These are phyloP conservation scores for Oophaga pumilio DNA, from an alignment of 2,113 vertebrate genomes.

Conservation along the genomic window DNA sequence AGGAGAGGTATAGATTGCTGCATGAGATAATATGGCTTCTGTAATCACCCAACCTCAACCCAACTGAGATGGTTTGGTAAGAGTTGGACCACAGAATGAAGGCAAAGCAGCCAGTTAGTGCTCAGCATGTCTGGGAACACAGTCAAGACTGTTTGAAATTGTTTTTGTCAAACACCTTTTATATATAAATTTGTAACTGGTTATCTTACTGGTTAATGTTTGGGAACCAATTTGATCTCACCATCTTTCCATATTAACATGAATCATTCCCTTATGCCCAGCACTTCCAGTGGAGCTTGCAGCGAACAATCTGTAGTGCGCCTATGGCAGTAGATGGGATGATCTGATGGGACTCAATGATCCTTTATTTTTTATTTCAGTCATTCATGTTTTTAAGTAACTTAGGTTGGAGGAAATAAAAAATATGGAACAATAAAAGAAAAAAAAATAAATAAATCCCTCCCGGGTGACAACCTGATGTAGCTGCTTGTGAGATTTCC, in stretches of 20 bases:
- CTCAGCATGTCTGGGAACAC: too few species aligned
- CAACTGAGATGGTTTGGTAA: too few species aligned
- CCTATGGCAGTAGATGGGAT: not conserved
- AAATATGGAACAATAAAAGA: constrained; percentile 61
- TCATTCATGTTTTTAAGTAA: constrained; percentile 75
- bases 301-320: not conserved
- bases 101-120: too few species aligned
- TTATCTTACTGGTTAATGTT: constrained; percentile 80
- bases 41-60: too few species aligned
- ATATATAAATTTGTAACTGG: constrained; percentile 82
- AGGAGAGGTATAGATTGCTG: too few species aligned
- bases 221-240: constrained; percentile 69
- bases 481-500: too few species aligned
- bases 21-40: too few species aligned
- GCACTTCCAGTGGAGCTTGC: constrained; percentile 5
- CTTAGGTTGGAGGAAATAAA: constrained; percentile 66
- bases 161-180: constrained; percentile 71
- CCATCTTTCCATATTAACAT: constrained; percentile 62
- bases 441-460: too few species aligned
- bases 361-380: constrained; percentile 75
- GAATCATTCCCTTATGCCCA: constrained; percentile 70
- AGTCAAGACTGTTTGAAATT: too few species aligned
- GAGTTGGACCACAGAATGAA: too few species aligned
- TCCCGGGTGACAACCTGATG: too few species aligned
- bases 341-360: constrained; percentile 66